Conservation (phyloP, 2,797 vertebrate species). For the Emydoidea blandingii region DNA sequence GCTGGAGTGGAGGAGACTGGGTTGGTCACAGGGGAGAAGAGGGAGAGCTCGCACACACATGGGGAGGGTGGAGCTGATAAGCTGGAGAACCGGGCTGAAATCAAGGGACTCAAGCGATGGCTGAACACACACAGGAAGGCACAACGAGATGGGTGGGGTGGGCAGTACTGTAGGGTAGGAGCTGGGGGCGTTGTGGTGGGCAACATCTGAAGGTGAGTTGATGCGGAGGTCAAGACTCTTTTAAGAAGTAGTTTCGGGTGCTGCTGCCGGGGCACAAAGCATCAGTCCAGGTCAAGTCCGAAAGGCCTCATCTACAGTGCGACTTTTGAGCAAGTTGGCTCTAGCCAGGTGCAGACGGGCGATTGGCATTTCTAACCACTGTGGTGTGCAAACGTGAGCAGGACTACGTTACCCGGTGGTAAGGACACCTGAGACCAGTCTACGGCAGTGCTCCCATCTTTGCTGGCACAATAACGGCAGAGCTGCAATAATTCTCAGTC, state of each 20-base stretch:
- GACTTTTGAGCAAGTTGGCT: background rate
- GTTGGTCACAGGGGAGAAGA: background rate
- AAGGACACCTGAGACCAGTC: background rate
- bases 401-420: background rate
- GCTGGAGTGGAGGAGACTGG: background rate
- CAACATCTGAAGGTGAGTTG: too few relatives aligned
- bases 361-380: background rate
- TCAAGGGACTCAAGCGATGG: background rate
- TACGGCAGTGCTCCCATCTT: background rate
- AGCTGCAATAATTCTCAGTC: background rate
- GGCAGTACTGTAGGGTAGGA: background rate
- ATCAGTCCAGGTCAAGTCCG: background rate
- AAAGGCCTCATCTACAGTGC: fast-evolving
- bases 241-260: background rate
- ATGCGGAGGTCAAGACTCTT: background rate
- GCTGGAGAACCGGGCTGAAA: background rate
- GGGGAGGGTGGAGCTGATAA: too few relatives aligned
- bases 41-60: background rate
- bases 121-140: background rate
- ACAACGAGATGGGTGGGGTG: too few relatives aligned
- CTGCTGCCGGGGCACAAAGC: background rate
- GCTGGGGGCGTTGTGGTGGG: background rate
- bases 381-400: background rate
- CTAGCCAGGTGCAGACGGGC: background rate
- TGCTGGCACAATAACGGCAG: background rate